Evolutionary conservation across 2,797 vertebrate species (phyloP), one percentile per base, ranked within the genome.

Genomic region (Aplochiton taeniatus): DNA sequence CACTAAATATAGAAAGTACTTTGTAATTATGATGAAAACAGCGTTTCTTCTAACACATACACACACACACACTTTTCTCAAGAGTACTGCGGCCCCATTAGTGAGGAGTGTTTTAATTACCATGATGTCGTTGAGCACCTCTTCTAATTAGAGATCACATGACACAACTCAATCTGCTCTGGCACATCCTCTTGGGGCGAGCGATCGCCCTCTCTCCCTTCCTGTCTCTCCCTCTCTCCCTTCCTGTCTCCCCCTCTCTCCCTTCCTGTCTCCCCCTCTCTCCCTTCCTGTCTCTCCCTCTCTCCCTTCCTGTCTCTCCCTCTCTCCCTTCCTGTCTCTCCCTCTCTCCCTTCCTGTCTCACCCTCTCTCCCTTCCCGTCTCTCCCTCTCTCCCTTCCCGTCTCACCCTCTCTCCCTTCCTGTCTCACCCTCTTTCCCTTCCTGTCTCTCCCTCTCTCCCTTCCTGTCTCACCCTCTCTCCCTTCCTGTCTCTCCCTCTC

Each of bases 51-150:
- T 45, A 3, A 9, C 14, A 72, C n/a, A 46, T 44, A 13, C 47
- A 49, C 49, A 52, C 69, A 70, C 63, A 61, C 54, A 4, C 53
- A 42, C 53, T 11, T 17, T 69, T 76, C 65, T 80, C 41, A 5
- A 61, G 58, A 76, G 60, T 46, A 62, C 59, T 54, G 45, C 12
- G 48, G 43, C 57, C 54, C 76, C 68, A 83, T 83, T 89, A 85
- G 76, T 74, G 18, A 18, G 70, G 18, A 43, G 54, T 19, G 68
- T 57, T 80, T 80, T 77, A 89, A 90, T 89, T 91, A 89, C 76
- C 74, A 66, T 69, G 67, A 82, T 73, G 85, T 82, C 78, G 84
- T 63, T 0, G 12, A 72, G 68, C 49, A 54, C 31, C 62, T 66
- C 67, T 58, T 31, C 8, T 74, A 78, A 81, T 84, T 79, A 84